phyloP scores from a whole-genome alignment of 2,113 vertebrate genomes.

The Paradoxurus hermaphroditus region DNA sequence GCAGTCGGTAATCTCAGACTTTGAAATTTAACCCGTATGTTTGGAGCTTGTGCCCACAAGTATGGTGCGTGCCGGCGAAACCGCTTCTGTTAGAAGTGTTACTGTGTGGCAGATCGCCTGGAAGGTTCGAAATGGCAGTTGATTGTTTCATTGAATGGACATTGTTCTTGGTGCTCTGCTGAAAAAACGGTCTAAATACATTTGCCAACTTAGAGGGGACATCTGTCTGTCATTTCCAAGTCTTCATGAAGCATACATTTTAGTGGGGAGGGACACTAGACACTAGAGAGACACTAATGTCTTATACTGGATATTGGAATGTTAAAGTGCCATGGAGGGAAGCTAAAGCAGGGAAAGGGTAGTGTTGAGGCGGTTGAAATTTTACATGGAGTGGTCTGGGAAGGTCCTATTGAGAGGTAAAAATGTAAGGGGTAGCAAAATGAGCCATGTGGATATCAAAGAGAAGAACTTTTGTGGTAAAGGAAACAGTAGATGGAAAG shows the following conservation, averaged over 20 bases:
- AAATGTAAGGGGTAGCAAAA: background rate
- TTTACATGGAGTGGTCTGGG: background rate
- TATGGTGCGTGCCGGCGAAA: background rate
- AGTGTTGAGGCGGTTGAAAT: background rate
- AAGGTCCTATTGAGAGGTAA: background rate
- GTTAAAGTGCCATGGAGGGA: background rate
- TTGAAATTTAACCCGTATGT: background rate
- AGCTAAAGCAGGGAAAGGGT: background rate
- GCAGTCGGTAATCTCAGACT: background rate
- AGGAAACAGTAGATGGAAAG: background rate
- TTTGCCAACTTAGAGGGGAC: background rate
- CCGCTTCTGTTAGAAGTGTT: background rate
- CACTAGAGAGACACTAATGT: background rate
- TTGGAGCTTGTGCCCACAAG: background rate
- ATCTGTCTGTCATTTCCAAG: background rate
- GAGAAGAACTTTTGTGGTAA: background rate
- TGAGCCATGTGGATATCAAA: background rate
- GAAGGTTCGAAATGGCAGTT: background rate
- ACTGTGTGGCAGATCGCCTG: background rate
- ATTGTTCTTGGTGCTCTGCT: background rate
- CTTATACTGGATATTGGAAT: background rate
- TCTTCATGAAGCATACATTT: background rate
- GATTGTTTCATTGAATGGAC: background rate
- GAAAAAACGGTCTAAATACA: background rate
- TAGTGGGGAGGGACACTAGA: background rate